Base-by-base conservation (phyloP, 2,113 vertebrate genomes). In the Prionailurus viverrinus region DNA sequence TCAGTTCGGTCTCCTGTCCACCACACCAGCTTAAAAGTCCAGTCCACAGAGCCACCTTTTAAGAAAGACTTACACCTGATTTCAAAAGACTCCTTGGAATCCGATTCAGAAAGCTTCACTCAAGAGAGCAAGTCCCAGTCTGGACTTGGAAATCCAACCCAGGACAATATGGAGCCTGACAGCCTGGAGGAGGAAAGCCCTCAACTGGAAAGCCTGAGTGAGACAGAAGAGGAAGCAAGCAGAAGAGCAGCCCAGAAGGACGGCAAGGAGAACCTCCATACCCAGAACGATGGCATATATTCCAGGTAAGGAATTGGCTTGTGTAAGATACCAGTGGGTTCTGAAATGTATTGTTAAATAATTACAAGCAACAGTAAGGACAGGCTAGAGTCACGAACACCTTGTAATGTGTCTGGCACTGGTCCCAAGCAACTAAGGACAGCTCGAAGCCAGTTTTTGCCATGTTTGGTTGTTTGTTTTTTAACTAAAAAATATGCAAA, bases 71-170 rank as follows among this genome's bases (percentile, higher is more conserved):
- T 83, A n/a, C 7, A 51, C 48, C 83, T 85, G 31, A 94, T 95
- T 7, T 97, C 92, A 7, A 98, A 97, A 33, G 98, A 99, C 79
- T 99, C 98, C 41, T 97, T 98, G 55, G 99, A 99, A 39, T 99
- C 98, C 0, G 98, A 99, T 78, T 98, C 98, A 0, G 98, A 99
- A 96, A 98, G 98, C 73, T 93, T 99, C 53, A 91, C 66, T 27
- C 98, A 96, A 90, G 99, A 98, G 83, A 98, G 58, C 23, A 93
- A 41, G 7, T 85, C 96, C 76, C 98, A 98, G 82, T 71, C 96
- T 21, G 93, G 98, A 9, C 97, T 98, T 3, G 98, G 98, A 41
- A 96, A 97, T 27, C 19, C 55, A 31, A 82, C 93, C 61, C 41
- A 0, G 41, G 65, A 97, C 1, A 81, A 94, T n/a, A 31, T 98